Evolutionary conservation across 2,888 invertebrate species (phyloP).

Genomic region (Odontothrips loti): DNA sequence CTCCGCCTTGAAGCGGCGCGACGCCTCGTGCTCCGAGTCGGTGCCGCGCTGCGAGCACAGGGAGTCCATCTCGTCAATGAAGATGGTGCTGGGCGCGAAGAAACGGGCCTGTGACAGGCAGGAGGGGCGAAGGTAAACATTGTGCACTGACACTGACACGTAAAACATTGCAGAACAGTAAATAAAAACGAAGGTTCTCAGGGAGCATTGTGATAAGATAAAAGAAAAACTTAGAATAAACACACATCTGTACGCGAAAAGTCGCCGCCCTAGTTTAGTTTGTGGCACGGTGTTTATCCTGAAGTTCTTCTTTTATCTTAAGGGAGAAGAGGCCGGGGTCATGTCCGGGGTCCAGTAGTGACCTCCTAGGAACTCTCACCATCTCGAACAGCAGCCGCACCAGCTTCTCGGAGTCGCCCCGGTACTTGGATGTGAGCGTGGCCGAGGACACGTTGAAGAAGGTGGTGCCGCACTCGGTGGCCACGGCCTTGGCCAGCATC

Average conservation of each 20-base stretch:
- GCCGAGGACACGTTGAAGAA: constrained; percentile 86
- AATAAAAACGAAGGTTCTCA: no score
- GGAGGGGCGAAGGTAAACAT: no score
- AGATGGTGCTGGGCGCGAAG: constrained; percentile 85
- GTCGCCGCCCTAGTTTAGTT: no score
- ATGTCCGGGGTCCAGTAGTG: no score
- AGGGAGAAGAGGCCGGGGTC: no score
- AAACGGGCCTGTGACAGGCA: constrained; percentile 62
- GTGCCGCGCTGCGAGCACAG: constrained; percentile 76
- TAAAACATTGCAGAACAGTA: no score
- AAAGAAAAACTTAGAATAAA: no score
- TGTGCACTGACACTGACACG: no score
- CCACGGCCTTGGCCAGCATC: constrained; percentile 78
- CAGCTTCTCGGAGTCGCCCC: constrained; percentile 88
- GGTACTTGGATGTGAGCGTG: constrained; percentile 79
- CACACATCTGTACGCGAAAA: no score
- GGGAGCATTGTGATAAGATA: no score
- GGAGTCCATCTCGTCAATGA: constrained; percentile 87
- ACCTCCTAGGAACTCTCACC: constrained; percentile 52
- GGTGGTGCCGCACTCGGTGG: constrained; percentile 82
- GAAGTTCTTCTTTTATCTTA: no score
- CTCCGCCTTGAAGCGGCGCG: constrained; percentile 78
- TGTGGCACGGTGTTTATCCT: no score
- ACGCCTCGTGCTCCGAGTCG: constrained; percentile 84
- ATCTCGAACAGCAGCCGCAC: constrained; percentile 82